Conservation (phyloP, 2,888 invertebrate genomes). For the Rotaria magnacalcarata region DNA sequence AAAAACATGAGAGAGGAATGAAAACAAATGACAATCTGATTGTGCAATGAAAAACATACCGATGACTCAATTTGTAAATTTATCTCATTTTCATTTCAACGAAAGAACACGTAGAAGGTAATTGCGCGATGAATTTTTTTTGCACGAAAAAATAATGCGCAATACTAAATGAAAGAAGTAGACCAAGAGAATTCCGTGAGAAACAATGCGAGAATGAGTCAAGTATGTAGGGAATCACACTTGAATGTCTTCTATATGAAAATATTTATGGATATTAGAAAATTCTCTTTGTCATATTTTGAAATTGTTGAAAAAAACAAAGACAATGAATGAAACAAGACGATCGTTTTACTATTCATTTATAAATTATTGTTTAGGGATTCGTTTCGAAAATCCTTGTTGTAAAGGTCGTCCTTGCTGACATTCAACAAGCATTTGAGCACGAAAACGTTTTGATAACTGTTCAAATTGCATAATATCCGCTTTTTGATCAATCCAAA, state of each 20-base stretch:
- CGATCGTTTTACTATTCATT: background rate
- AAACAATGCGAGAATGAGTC: too few relatives aligned
- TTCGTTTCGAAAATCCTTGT: background rate
- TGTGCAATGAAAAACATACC: background rate
- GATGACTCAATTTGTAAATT: background rate
- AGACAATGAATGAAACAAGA: background rate
- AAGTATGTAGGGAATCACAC: too few relatives aligned
- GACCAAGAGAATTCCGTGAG: too few relatives aligned
- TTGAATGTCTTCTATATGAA: too few relatives aligned
- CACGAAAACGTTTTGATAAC: background rate
- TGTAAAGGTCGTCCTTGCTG: background rate
- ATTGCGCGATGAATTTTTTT: too few relatives aligned
- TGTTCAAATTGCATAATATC: slow-evolving; percentile 32
- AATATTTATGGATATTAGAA: too few relatives aligned
- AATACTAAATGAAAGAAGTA: too few relatives aligned
- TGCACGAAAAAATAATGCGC: too few relatives aligned
- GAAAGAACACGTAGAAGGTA: too few relatives aligned
- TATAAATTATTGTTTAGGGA: background rate
- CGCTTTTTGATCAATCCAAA: slow-evolving; percentile 1
- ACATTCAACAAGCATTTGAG: slow-evolving; percentile 6
- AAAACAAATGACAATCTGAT: background rate
- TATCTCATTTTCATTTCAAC: background rate
- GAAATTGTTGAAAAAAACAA: background rate
- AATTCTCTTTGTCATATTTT: too few relatives aligned
- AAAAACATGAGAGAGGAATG: background rate